Percentiles rank a stretch among this genome's conserved stretches.
These are phyloP conservation scores for Alfaro cultratus DNA, from an alignment of 2,797 vertebrate genomes.

Conservation along the genomic window DNA sequence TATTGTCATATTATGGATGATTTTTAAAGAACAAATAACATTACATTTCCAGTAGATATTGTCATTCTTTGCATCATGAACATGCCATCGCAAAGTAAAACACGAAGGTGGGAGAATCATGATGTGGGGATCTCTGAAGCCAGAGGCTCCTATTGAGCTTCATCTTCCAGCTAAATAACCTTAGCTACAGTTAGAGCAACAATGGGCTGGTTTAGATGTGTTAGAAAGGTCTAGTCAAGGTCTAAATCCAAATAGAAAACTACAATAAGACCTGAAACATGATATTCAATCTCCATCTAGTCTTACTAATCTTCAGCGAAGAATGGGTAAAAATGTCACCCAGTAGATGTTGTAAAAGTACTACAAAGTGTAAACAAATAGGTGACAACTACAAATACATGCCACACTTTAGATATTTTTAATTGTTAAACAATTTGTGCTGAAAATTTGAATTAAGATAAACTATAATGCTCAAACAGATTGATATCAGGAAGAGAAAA, in stretches of 20 bases:
- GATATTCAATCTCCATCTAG: not conserved
- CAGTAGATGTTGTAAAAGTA: not conserved
- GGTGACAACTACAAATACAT: not conserved
- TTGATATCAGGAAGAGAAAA: conserved; percentile 10
- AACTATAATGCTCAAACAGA: not conserved
- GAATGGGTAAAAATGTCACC: not conserved
- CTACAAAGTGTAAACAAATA: not conserved
- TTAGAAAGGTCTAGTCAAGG: not conserved
- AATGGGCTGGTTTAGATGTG: not conserved
- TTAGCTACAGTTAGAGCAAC: not conserved
- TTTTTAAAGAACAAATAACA: not conserved
- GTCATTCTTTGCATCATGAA: not conserved
- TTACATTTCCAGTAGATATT: not conserved
- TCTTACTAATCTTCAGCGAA: not conserved
- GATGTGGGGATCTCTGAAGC: not conserved
- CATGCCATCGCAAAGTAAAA: not conserved
- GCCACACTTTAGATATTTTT: not conserved
- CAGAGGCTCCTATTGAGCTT: not conserved
- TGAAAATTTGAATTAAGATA: not conserved
- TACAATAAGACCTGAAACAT: not conserved
- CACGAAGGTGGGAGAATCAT: not conserved
- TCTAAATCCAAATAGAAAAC: not conserved
- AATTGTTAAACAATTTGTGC: not conserved
- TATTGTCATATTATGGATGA: not conserved
- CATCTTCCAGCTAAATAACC: not conserved